Base-by-base conservation (phyloP, 2,797 vertebrate species). In the Perodicticus potto region DNA sequence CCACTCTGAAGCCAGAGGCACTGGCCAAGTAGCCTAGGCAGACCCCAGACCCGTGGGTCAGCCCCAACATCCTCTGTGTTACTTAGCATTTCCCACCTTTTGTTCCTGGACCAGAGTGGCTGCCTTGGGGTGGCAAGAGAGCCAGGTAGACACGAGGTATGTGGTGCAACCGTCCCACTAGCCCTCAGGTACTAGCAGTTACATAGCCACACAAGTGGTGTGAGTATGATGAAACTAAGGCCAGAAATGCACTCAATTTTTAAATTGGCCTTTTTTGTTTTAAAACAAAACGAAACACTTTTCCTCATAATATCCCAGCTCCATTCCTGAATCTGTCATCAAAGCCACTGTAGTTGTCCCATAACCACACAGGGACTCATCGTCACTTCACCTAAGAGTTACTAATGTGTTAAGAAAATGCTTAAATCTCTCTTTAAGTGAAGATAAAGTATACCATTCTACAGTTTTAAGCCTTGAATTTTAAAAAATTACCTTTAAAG, bases 111-210 rank as follows among this genome's bases (percentile, higher is more conserved):
- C n/a, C 23, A 1, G 20, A 8, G 43, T 6, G 25, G 10, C 78
- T 29, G 40, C 55, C 40, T 11, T 23, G n/a, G 19, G 23, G 32
- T 22, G 78, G 9, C 23, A 0, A 9, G 77, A 2, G 0, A 23
- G 53, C 67, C 3, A 11, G 4, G 17, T 37, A 12, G 53, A 27
- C 10, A 8, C 14, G 14, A 53, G 14, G 1, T 4, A 0, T n/a
- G 27, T n/a, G 22, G 49, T 16, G 14, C 14, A 14, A 14, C 49
- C 3, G 9, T 17, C 22, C 34, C 80, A 20, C 25, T 13, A 25
- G 67, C 16, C 1, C 23, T 49, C 45, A 17, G 12, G 23, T 1
- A 7, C 2, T 10, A 32, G 17, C 43, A 32, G n/a, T 23, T 27
- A 25, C 0, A 0, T 1, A 74, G 3, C 57, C n/a, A 17, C 11